These are phyloP conservation scores for Drosophila ustulata DNA, from an alignment of 2,888 invertebrate genomes.

Conservation along the genomic window DNA sequence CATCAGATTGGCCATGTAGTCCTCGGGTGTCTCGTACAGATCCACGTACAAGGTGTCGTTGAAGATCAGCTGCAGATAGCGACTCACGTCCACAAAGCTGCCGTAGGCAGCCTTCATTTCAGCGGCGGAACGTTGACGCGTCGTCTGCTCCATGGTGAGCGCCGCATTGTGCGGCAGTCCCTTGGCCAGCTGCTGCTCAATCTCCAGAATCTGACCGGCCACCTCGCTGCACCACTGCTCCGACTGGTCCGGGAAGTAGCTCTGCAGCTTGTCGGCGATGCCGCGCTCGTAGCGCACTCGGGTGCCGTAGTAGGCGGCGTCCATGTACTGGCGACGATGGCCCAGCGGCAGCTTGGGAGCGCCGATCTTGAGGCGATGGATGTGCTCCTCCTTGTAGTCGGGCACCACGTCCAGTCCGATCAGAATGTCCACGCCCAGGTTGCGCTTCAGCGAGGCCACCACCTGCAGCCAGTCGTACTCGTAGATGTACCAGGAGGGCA, in stretches of 20 bases:
- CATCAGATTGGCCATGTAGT: conserved; percentile 77
- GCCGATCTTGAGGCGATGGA: conserved; percentile 80
- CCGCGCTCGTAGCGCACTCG: conserved; percentile 62
- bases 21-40: conserved; percentile 79
- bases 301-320: conserved; percentile 41
- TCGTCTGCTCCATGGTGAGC: conserved; percentile 75
- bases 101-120: conserved; percentile 80
- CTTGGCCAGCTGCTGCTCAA: conserved; percentile 79
- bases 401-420: conserved; percentile 81
- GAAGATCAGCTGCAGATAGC: conserved; percentile 80
- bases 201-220: conserved; percentile 74
- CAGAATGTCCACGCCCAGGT: conserved; percentile 80
- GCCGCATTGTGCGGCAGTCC: conserved; percentile 75
- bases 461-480: conserved; percentile 82
- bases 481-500: conserved; percentile 75
- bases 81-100: conserved; percentile 79
- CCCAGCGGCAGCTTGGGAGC: conserved; percentile 75
- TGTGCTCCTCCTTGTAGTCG: conserved; percentile 76
- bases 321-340: conserved; percentile 66
- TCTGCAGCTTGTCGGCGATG: conserved; percentile 68
- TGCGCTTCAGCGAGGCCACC: conserved; percentile 75
- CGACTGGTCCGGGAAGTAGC: conserved; percentile 74
- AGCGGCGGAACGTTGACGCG: conserved; percentile 69
- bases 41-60: conserved; percentile 77
- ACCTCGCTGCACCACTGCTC: conserved; percentile 72